Evolutionary conservation across 2,797 vertebrate species (phyloP).

Genomic region (Hypotaenidia philippensis): DNA sequence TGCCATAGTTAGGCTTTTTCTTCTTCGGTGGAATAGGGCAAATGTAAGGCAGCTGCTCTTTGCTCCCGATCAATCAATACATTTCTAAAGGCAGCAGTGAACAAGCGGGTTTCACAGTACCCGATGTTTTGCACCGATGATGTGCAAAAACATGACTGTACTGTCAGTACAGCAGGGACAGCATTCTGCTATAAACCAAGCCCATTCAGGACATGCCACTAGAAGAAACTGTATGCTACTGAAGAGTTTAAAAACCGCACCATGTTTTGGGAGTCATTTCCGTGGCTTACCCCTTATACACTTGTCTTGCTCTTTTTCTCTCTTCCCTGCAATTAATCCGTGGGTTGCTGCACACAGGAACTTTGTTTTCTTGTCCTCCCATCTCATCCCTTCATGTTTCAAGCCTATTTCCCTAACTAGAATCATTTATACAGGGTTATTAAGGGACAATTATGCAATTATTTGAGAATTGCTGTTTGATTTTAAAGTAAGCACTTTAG

Average conservation of each 20-base stretch:
- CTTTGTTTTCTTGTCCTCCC: background rate
- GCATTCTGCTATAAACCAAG: background rate
- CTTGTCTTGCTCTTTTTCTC: background rate
- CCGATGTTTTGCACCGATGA: background rate
- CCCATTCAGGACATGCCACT: background rate
- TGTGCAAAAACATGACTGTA: background rate
- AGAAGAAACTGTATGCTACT: background rate
- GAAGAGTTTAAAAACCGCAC: background rate
- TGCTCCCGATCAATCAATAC: background rate
- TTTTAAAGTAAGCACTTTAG: background rate
- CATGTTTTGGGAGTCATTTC: background rate
- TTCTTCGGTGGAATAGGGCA: background rate
- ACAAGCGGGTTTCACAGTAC: background rate
- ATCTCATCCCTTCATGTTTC: background rate
- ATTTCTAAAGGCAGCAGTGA: background rate
- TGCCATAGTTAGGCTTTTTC: background rate
- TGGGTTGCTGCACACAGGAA: background rate
- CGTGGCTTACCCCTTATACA: background rate
- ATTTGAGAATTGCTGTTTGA: background rate
- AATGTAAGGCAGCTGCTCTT: background rate
- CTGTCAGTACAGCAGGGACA: accelerated
- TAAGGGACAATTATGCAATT: background rate
- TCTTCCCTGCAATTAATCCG: background rate
- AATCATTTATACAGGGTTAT: background rate
- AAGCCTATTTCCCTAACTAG: background rate